Base-by-base conservation (phyloP, 1,140 invertebrate species). In the Cataglyphis hispanica region DNA sequence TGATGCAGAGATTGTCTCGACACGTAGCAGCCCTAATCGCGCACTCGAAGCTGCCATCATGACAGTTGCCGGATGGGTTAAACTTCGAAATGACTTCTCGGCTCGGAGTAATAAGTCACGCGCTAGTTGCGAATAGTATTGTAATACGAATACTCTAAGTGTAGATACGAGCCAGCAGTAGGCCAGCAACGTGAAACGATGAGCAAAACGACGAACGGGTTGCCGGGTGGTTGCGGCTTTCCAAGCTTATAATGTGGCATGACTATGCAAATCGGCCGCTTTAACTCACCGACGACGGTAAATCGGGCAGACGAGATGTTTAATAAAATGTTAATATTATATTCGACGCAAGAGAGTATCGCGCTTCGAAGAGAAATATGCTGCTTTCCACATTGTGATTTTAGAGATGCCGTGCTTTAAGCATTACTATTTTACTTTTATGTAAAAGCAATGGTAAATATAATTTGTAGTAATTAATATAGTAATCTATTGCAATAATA, bases 271-370 rank as follows among this genome's bases (percentile, higher is more conserved):
- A 83, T 81, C 78, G 53, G 8, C 25, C 66, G 67, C 67, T 83
- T 72, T 60, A 72, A 74, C 50, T 83, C 53, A 74, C 78, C 67
- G 53, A n/a, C 67, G 67, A 83, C 60, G 50, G 25, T 50, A 37
- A 53, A 72, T 81, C 66, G 25, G 60, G 10, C 25, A 37, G 64
- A 56, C 53, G 78, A 46, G 43, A 83, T n/a, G 78, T 83, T 83
- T 83, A 83, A 83, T 83, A 83, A 83, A 83, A 83, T 83, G 78
- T 83, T 83, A 83, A 83, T 83, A 83, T 83, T 61, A 83, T 60
- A 74, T 10, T 25, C 25, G 34, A 81, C 37, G 25, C 40, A 81
- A 58, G 31, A 58, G 31, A 31, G 50, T 60, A 74, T n/a, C 25
- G 67, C 40, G 78, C 40, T 58, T n/a, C n/a, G 37, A 11, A 69